phyloP scores from a whole-genome alignment of 2,888 invertebrate species.

The Chrysolina haemoptera region DNA sequence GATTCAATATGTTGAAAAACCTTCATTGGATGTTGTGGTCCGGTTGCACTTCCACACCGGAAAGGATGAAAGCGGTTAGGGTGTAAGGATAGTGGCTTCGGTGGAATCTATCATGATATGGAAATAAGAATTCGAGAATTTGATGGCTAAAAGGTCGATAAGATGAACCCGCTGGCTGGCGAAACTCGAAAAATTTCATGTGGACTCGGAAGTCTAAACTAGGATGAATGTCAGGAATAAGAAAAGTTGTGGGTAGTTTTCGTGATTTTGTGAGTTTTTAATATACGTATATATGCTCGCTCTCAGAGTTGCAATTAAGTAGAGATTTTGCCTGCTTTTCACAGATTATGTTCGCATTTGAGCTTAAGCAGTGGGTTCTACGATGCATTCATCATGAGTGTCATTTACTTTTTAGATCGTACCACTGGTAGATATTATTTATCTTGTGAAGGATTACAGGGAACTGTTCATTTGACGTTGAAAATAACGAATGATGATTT shows the following conservation, averaged over 20 bases:
- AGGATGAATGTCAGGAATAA: constrained; percentile 24
- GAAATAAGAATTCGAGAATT: constrained; percentile 66
- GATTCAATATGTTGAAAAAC: constrained; percentile 18
- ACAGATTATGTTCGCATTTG: not conserved
- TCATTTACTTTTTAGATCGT: too few relatives aligned
- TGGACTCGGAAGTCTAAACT: constrained; percentile 19
- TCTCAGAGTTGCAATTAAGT: constrained; percentile 1
- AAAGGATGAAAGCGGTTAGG: constrained; percentile 50
- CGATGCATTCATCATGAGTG: too few relatives aligned
- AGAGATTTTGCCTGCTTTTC: not conserved
- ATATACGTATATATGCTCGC: constrained; percentile 1
- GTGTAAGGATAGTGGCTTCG: constrained; percentile 44
- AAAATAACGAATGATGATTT: too few relatives aligned
- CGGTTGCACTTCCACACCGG: constrained; percentile 46
- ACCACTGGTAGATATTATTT: too few relatives aligned
- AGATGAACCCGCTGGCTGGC: constrained; percentile 32
- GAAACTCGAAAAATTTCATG: constrained; percentile 31
- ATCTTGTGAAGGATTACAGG: too few relatives aligned
- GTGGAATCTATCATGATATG: constrained; percentile 67
- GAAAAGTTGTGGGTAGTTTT: constrained; percentile 19
- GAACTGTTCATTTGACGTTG: too few relatives aligned
- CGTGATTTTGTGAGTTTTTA: constrained; percentile 22
- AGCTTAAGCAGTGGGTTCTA: too few relatives aligned
- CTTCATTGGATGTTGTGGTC: constrained; percentile 27
- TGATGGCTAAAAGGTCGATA: constrained; percentile 62